Evolutionary conservation across 1,140 invertebrate species (phyloP).

Genomic region (Trinorchestia longiramus): DNA sequence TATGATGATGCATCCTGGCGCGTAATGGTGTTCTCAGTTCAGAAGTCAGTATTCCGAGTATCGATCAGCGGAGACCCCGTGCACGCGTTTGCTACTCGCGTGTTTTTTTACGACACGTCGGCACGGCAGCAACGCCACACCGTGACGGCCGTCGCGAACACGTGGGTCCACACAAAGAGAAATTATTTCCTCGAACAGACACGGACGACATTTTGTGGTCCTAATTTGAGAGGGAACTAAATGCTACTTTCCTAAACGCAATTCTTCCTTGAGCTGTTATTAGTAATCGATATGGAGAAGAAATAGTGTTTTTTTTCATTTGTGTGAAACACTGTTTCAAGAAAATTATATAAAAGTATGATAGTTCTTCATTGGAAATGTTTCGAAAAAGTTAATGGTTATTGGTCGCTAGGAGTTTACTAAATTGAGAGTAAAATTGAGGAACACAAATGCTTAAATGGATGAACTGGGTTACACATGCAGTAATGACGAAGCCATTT

Average conservation of each 20-base stretch:
- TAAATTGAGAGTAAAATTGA: no score
- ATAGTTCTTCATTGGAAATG: no score
- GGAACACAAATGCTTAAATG: no score
- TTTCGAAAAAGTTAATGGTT: no score
- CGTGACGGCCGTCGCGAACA: not conserved
- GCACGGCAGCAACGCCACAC: slow-evolving; percentile 8
- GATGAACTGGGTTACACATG: no score
- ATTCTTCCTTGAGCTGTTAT: not conserved
- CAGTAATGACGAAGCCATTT: no score
- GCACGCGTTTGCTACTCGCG: not conserved
- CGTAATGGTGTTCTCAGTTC: not conserved
- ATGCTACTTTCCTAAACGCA: not conserved
- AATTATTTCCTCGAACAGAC: not conserved
- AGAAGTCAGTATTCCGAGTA: not conserved
- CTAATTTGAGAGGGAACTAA: not conserved
- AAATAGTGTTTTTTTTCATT: no score
- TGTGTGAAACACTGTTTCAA: no score
- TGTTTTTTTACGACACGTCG: not conserved
- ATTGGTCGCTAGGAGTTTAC: no score
- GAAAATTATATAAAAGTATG: no score
- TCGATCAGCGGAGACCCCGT: not conserved
- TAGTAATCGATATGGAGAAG: no score
- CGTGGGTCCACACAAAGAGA: not conserved
- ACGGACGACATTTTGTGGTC: not conserved
- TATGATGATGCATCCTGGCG: not conserved